These are phyloP conservation scores for Epistrophe grossulariae DNA, from an alignment of 2,888 invertebrate species.

Conservation along the genomic window DNA sequence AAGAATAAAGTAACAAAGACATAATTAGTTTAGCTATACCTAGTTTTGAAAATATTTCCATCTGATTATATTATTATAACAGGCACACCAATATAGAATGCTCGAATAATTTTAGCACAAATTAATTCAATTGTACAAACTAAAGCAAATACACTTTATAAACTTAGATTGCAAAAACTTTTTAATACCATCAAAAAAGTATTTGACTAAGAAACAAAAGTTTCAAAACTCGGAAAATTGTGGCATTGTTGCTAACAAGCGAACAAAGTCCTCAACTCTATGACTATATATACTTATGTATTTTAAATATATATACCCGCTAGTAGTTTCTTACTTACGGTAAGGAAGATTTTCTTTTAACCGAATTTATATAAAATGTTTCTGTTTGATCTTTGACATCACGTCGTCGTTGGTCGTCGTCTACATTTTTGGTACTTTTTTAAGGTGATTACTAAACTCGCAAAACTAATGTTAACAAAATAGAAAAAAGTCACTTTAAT, in stretches of 20 bases:
- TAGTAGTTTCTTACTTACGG: background rate
- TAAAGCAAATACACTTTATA: background rate
- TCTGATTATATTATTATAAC: background rate
- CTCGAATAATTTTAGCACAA: background rate
- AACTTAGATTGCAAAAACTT: conserved; percentile 30
- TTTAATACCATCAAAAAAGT: conserved; percentile 19
- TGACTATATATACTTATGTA: background rate
- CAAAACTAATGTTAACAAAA: too few species aligned
- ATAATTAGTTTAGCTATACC: background rate
- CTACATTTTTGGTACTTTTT: background rate
- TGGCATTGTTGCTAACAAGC: conserved; percentile 23
- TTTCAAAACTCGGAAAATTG: conserved; percentile 10
- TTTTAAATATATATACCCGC: background rate
- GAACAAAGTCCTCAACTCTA: conserved; percentile 4
- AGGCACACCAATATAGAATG: background rate
- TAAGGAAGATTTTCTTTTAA: conserved; percentile 10
- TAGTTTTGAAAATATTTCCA: background rate
- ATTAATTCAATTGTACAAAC: conserved; percentile 9
- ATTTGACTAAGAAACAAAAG: conserved; percentile 36
- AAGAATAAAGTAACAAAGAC: too few species aligned
- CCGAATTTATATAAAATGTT: background rate
- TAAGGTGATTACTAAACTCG: too few species aligned
- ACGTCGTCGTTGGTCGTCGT: background rate
- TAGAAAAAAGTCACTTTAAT: too few species aligned
- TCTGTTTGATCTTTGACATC: background rate